Evolutionary conservation across 2,888 invertebrate genomes (phyloP), one percentile per base, ranked within the genome.

Genomic region (Zaprionus bogoriensis): DNA sequence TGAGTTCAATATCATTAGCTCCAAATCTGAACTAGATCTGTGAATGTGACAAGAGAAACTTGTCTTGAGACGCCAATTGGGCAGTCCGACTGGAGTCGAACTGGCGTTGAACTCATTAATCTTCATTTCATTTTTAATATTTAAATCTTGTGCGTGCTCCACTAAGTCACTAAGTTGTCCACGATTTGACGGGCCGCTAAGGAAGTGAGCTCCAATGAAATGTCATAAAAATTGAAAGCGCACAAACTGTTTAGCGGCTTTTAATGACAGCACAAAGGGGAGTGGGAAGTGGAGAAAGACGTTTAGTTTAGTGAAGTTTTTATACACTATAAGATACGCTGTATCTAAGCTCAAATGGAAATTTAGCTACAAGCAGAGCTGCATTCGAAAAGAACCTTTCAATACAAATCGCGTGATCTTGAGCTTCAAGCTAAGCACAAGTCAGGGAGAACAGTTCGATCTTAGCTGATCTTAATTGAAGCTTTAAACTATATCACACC

Each of bases 21-120:
- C 2, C 6, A 32, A 32, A 58, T 4, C 3, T n/a, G 41, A 59
- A 52, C 30, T 48, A 73, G 58, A 41, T 53, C 20, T 22, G 12
- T 0, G 17, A 10, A 36, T 12, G 20, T 27, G 47, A 46, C 41
- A 20, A 51, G 47, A 42, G 48, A 63, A 68, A 74, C 59, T 59
- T 17, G 38, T 42, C 30, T 54, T 23, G 4, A 30, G 48, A 64
- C n/a, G 59, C 50, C 72, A 61, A 60, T 66, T 70, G 42, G 27
- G 3, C 41, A 50, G n/a, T n/a, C n/a, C n/a, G n/a, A n/a, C n/a
- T n/a, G n/a, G n/a, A 64, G 25, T 51, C 5, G 7, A 45, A 41
- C 45, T 12, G 10, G 23, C 32, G 14, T 20, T 10, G 2, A 51
- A n/a, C 27, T 46, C 74, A 74, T 71, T 57, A 68, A 71, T 71